A percentile compares a stretch with the other conserved stretches of the same genome.
Conservation (phyloP, 2,888 invertebrate species). For the Drosophila siamana region DNA sequence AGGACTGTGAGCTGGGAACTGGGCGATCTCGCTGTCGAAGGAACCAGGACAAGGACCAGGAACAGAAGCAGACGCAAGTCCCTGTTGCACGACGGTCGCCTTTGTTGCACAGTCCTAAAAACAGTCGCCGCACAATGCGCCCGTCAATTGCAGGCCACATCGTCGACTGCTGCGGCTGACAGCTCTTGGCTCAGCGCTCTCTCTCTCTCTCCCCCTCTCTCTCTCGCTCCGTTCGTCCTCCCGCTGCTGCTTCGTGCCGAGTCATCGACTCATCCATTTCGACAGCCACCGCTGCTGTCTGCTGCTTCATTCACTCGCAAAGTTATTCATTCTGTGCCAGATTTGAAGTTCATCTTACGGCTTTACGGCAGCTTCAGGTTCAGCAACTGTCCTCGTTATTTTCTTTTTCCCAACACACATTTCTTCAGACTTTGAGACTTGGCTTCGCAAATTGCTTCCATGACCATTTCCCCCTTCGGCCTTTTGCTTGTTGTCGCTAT, state of each 20-base stretch:
- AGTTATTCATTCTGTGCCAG: constrained; percentile 72
- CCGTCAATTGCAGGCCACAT: constrained; percentile 84
- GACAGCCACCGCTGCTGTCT: constrained; percentile 26
- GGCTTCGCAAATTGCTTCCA: constrained; percentile 69
- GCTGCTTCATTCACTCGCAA: constrained; percentile 50
- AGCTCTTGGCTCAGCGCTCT: constrained; percentile 54
- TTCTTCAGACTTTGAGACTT: constrained; percentile 16
- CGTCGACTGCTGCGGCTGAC: constrained; percentile 81
- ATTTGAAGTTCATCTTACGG: constrained; percentile 71
- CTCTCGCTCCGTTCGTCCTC: constrained; percentile 26
- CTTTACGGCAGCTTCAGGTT: constrained; percentile 17
- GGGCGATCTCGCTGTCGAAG: constrained; percentile 43
- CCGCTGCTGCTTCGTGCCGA: constrained; percentile 32
- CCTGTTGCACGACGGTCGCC: constrained; percentile 68
- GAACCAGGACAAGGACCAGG: neutral
- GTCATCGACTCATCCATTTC: constrained; percentile 50
- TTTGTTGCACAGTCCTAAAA: constrained; percentile 73
- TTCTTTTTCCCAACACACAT: neutral
- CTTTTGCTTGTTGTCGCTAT: constrained; percentile 35
- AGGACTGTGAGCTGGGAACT: too few species aligned
- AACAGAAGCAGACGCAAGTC: constrained; percentile 42
- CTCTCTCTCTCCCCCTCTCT: too few species aligned
- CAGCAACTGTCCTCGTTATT: neutral
- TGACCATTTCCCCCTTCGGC: neutral
- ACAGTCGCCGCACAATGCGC: constrained; percentile 82